Conservation (phyloP, 2,113 vertebrate genomes). For the Glaucidium brasilianum region DNA sequence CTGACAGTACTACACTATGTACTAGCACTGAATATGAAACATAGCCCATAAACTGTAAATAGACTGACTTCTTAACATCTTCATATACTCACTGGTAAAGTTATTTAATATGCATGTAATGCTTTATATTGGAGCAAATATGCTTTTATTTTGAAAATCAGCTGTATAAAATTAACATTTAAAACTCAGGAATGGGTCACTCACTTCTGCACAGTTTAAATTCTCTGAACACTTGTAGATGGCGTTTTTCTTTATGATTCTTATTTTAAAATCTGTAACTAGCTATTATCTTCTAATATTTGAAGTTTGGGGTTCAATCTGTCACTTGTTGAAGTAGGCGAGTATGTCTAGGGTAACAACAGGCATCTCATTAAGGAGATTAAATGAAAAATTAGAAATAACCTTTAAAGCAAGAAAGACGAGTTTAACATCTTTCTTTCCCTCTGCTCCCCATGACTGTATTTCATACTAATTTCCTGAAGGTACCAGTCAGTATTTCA, state of each 20-base stretch:
- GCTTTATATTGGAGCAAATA: not conserved
- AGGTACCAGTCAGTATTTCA: constrained; percentile 10
- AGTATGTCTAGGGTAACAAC: not conserved
- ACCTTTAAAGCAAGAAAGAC: constrained; percentile 42
- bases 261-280: not conserved
- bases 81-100: not conserved
- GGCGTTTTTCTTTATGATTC: not conserved
- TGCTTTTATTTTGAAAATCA: not conserved
- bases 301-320: not conserved
- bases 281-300: not conserved
- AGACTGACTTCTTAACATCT: not conserved
- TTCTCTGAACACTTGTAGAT: not conserved
- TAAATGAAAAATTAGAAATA: constrained; percentile 54
- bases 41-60: not conserved
- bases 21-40: not conserved
- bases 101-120: not conserved
- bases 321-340: not conserved
- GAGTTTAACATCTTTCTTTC: constrained; percentile 45
- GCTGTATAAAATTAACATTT: not conserved
- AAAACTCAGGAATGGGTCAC: not conserved
- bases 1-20: not conserved
- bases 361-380: constrained; percentile 11
- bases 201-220: not conserved
- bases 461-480: constrained; percentile 6
- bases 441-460: not conserved